A percentile compares a stretch with the other conserved stretches of the same genome.
Conservation (phyloP, 64 coral and sea anemone species). For the Acropora yongei region DNA sequence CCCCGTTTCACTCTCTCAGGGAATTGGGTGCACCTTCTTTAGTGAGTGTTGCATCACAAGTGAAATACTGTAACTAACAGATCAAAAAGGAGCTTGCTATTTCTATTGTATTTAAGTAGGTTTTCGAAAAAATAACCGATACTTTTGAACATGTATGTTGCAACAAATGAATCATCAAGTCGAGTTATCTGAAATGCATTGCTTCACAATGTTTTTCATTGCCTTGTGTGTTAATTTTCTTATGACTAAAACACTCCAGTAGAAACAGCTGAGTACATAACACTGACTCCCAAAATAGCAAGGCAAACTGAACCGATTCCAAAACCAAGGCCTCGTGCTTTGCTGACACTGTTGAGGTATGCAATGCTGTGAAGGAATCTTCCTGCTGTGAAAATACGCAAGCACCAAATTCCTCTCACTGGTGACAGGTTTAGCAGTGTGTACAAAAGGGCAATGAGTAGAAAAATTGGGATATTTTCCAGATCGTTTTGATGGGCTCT, state of each 20-base stretch:
- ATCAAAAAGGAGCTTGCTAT: too few species aligned
- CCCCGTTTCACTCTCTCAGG: too few species aligned
- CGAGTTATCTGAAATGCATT: too few species aligned
- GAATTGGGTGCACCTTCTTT: too few species aligned
- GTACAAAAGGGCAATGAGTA: constrained; percentile 63
- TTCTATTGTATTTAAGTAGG: too few species aligned
- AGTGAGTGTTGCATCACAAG: too few species aligned
- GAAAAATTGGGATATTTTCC: constrained; percentile 73
- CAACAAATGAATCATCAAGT: too few species aligned
- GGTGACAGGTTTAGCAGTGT: constrained; percentile 35
- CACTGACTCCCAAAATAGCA: constrained; percentile 48
- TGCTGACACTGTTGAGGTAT: constrained; percentile 40
- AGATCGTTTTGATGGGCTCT: constrained; percentile 81
- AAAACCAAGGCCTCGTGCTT: constrained; percentile 36
- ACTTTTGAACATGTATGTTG: too few species aligned
- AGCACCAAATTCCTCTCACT: constrained; percentile 58
- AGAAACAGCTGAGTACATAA: constrained; percentile 4
- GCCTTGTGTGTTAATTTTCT: background rate
- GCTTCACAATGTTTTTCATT: too few species aligned
- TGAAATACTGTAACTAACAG: too few species aligned
- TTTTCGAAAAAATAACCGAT: too few species aligned
- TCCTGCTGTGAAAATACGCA: constrained; percentile 68
- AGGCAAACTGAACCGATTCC: background rate
- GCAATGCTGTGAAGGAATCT: constrained; percentile 63
- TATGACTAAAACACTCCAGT: background rate